Conservation (phyloP, 2,888 invertebrate genomes). For the Belgica antarctica region DNA sequence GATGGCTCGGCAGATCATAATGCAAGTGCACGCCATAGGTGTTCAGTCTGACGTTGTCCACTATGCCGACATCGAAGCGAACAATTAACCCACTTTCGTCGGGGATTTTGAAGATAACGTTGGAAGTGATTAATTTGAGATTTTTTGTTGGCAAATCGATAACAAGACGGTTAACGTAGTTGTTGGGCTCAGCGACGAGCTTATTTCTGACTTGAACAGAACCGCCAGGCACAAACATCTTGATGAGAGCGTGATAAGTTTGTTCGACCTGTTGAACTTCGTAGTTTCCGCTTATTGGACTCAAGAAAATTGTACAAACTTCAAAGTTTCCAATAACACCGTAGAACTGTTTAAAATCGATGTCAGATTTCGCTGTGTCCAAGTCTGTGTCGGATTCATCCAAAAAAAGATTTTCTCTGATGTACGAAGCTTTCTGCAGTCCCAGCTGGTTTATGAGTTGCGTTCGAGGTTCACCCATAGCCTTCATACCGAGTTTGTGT, state of each 20-base stretch:
- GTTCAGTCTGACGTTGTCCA: constrained; percentile 53
- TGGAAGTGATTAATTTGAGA: constrained; percentile 57
- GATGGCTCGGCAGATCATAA: constrained; percentile 55
- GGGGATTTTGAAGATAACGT: constrained; percentile 57
- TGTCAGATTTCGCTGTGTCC: constrained; percentile 51
- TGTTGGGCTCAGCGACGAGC: constrained; percentile 52
- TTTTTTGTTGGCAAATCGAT: constrained; percentile 57
- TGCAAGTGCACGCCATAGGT: constrained; percentile 57
- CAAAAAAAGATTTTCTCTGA: constrained; percentile 44
- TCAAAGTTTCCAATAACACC: constrained; percentile 59
- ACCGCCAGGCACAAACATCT: constrained; percentile 59
- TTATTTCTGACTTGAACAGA: constrained; percentile 55
- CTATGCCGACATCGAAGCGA: constrained; percentile 56
- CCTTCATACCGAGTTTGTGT: constrained; percentile 59
- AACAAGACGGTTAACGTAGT: constrained; percentile 57
- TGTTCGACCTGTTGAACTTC: constrained; percentile 60
- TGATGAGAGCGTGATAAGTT: constrained; percentile 55
- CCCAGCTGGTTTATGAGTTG: constrained; percentile 51
- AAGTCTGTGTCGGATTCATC: constrained; percentile 47
- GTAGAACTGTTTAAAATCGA: constrained; percentile 55
- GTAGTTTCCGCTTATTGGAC: constrained; percentile 59
- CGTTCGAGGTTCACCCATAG: constrained; percentile 50
- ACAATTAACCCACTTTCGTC: constrained; percentile 56
- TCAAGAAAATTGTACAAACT: constrained; percentile 60
- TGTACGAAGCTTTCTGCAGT: constrained; percentile 33